Conservation (phyloP, 2,888 invertebrate genomes). For the Ischnus inquisitorius region DNA sequence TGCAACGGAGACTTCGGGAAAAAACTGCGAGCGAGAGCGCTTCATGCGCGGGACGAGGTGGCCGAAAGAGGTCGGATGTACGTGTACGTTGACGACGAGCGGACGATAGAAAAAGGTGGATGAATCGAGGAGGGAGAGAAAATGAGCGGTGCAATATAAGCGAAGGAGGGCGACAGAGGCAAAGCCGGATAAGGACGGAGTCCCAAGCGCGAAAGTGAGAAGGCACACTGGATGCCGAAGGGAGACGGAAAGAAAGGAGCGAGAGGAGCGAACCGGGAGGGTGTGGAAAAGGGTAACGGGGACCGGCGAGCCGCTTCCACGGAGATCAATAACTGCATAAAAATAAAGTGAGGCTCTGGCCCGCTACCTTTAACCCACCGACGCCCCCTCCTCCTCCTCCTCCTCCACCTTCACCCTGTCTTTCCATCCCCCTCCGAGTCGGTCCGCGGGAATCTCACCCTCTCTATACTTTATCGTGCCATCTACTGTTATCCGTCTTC, state of each 20-base stretch:
- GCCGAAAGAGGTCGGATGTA: conserved; percentile 29
- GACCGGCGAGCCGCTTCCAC: conserved; percentile 79
- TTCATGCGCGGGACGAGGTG: conserved; percentile 3
- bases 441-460: conserved; percentile 68
- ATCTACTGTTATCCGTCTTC: conserved; percentile 49
- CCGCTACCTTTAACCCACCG: conserved; percentile 85
- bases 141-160: conserved; percentile 36
- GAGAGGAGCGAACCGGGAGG: conserved; percentile 65
- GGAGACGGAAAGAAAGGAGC: conserved; percentile 52
- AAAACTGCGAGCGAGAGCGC: conserved; percentile 21
- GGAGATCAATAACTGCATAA: conserved; percentile 86
- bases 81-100: conserved; percentile 5
- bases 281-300: conserved; percentile 76
- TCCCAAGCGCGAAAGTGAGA: conserved; percentile 35
- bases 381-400: conserved; percentile 65
- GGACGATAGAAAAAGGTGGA: conserved; percentile 54
- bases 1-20: conserved; percentile 64
- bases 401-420: no score
- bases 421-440: conserved; percentile 57
- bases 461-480: conserved; percentile 58
- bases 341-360: conserved; percentile 85
- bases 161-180: conserved; percentile 32
- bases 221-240: conserved; percentile 53
- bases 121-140: conserved; percentile 40
- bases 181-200: conserved; percentile 26